Evolutionary conservation across 2,888 invertebrate species (phyloP).

Genomic region (Pachymerium ferrugineum): DNA sequence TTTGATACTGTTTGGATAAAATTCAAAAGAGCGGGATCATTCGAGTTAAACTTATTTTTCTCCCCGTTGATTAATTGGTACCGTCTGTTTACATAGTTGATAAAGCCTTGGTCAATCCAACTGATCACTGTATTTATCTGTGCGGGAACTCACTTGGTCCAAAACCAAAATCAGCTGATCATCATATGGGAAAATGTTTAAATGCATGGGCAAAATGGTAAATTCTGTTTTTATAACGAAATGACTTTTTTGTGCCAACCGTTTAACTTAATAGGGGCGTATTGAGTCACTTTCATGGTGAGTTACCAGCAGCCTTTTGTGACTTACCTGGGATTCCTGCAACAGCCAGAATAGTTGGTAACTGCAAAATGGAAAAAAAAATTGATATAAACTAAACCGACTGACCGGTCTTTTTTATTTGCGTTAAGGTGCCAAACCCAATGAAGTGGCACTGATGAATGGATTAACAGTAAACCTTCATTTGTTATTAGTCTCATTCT

Average conservation of each 20-base stretch:
- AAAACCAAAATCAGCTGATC: conserved; percentile 50
- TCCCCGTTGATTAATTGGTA: neutral
- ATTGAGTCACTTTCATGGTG: conserved; percentile 42
- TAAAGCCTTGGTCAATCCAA: conserved; percentile 37
- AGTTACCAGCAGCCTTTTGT: conserved; percentile 41
- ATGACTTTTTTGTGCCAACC: neutral
- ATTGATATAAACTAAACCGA: neutral
- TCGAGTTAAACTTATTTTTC: neutral
- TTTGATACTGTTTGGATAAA: no score
- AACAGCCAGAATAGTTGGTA: conserved; percentile 41
- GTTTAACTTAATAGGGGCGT: conserved; percentile 40
- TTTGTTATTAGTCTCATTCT: conserved; percentile 55
- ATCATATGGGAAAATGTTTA: conserved; percentile 48
- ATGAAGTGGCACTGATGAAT: conserved; percentile 54
- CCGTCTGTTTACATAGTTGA: conserved; percentile 41
- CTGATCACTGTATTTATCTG: conserved; percentile 53
- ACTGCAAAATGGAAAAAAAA: no score
- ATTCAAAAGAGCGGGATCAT: no score
- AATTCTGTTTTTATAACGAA: neutral
- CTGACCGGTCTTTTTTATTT: neutral
- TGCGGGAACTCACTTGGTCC: conserved; percentile 56
- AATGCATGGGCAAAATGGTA: conserved; percentile 49
- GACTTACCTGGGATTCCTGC: conserved; percentile 41
- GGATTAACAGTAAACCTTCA: conserved; percentile 56
- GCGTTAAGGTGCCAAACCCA: conserved; percentile 42